Conservation (phyloP, 2,888 invertebrate genomes). For the Smittia sp. region DNA sequence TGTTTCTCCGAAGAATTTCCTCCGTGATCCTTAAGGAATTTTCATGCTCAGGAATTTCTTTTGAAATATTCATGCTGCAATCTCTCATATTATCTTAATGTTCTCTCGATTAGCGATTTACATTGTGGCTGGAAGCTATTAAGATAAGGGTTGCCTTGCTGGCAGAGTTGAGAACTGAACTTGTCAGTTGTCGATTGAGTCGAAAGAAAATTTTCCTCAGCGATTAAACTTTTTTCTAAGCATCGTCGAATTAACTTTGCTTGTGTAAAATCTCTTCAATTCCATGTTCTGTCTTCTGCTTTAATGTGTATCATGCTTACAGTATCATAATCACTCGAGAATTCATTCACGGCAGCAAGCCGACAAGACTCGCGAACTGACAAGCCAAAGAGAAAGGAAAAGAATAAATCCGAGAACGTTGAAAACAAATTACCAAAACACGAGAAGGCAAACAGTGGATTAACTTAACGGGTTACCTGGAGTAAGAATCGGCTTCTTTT, state of each 20-base stretch:
- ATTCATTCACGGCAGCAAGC: background rate
- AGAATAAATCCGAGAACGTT: background rate
- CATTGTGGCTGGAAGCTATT: background rate
- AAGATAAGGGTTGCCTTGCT: background rate
- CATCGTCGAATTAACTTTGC: too few species aligned
- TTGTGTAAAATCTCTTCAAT: too few species aligned
- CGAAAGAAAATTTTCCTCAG: too few species aligned
- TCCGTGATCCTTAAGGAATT: conserved; percentile 2
- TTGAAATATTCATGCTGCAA: background rate
- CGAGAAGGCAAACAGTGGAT: background rate
- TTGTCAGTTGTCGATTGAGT: too few species aligned
- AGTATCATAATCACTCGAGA: background rate
- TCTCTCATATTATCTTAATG: background rate
- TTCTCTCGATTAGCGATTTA: conserved; percentile 7
- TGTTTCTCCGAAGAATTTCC: background rate
- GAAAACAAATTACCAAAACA: conserved; percentile 2
- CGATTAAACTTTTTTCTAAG: too few species aligned
- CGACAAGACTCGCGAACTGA: background rate
- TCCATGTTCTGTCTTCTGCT: background rate
- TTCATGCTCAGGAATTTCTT: conserved; percentile 5
- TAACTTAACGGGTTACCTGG: background rate
- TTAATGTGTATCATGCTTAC: background rate
- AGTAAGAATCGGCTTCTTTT: background rate
- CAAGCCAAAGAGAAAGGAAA: background rate
- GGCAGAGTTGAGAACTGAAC: too few species aligned